Evolutionary conservation across 2,888 invertebrate genomes (phyloP), one percentile per base, ranked within the genome.

Genomic region (Fragum sueziense): DNA sequence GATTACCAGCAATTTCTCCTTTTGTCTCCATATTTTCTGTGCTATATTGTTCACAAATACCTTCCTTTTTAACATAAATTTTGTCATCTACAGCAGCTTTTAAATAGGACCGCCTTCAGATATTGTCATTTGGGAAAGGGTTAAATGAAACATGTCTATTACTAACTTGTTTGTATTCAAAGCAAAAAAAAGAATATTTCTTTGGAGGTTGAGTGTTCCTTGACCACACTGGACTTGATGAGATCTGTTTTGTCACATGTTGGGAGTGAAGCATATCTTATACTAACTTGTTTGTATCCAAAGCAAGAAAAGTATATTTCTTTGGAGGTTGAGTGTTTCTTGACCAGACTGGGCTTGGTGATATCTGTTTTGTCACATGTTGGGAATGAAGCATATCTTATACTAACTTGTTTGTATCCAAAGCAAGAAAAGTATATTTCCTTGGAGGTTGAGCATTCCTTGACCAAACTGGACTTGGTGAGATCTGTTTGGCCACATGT

Each of bases 221-320:
- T 37, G 96, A 93, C 97, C 97, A 98, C 2, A 97, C 92, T 0
- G 98, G 97, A 90, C 96, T 96, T 0, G 96, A 96, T 54, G 96
- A 94, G 92, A 98, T 95, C 93, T 98, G 98, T 73, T 95, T 95
- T 90, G 96, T 96, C 27, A 97, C 94, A 93, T 95, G 96, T 90
- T 95, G 95, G 0, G 97, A 96, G 0, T n/a, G n/a, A n/a, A n/a
- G n/a, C n/a, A n/a, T n/a, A n/a, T n/a, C 37, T 37, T 37, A 14
- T 6, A 37, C 71, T 71, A 59, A 85, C 85, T 41, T 75, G 61
- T 76, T 74, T 70, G 59, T 61, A 72, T 81, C 82, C 37, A 77
- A 51, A 3, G 82, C 59, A n/a, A 85, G 70, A 4, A 85, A 52
- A 31, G 84, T 77, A 75, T 86, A 78, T 22, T 78, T 61, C 14